phyloP scores from a whole-genome alignment of 2,797 vertebrate genomes.

The Oceanodroma leucorhoa region DNA sequence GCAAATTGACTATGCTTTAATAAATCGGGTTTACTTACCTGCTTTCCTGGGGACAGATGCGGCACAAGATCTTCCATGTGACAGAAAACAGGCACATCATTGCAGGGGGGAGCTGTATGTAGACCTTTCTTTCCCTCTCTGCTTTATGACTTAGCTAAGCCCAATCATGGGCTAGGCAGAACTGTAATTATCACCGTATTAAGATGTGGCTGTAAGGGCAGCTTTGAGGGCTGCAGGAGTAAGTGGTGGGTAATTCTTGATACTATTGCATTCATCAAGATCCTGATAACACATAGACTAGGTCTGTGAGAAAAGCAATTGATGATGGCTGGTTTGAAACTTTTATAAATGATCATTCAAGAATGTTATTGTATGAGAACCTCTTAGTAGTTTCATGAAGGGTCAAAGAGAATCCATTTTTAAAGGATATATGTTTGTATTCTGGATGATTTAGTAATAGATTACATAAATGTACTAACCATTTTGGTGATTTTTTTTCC shows the following conservation, averaged over 20 bases:
- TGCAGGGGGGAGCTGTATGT: fast-evolving
- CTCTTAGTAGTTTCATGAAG: neutral
- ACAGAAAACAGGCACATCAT: neutral
- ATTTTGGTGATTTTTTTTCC: neutral
- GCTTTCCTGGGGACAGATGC: neutral
- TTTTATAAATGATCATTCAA: neutral
- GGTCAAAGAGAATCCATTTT: neutral
- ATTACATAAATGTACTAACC: neutral
- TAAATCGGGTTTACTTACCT: neutral
- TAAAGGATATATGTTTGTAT: neutral
- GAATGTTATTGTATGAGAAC: neutral
- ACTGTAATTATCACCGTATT: neutral
- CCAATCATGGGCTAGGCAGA: neutral
- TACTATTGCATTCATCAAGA: neutral
- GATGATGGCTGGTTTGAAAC: neutral
- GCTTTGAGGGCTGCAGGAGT: neutral
- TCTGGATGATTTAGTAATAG: neutral
- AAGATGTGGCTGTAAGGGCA: neutral
- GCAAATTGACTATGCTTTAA: neutral
- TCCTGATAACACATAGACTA: neutral
- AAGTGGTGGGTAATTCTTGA: neutral
- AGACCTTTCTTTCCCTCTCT: neutral
- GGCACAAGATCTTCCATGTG: neutral
- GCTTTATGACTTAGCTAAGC: neutral
- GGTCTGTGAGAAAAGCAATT: neutral